Conservation (phyloP, 2,797 vertebrate genomes). For the Orientallactaga sibirica region DNA sequence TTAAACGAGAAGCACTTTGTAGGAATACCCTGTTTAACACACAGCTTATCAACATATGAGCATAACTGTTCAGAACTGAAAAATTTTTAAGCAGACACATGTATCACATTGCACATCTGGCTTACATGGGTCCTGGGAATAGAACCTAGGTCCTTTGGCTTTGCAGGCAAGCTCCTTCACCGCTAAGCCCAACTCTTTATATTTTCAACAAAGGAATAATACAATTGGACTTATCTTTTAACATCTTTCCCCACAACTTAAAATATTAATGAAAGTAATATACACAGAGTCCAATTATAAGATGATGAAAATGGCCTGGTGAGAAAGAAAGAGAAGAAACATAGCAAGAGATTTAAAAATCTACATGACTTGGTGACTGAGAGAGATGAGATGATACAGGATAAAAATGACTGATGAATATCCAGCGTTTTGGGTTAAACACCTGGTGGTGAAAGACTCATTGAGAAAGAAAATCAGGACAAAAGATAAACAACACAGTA, state of each 20-base stretch:
- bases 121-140: no score
- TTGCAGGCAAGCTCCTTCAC: no score
- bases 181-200: not conserved
- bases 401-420: not conserved
- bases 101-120: no score
- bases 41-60: not conserved
- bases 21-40: not conserved
- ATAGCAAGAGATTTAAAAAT: not conserved
- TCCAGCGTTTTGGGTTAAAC: not conserved
- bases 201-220: conserved; percentile 49
- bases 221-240: not conserved
- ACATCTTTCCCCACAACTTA: not conserved
- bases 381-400: not conserved
- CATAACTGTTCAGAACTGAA: conserved; percentile 26
- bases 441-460: conserved; percentile 14
- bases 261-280: not conserved
- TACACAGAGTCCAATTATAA: not conserved
- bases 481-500: not conserved
- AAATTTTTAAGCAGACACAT: not conserved
- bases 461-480: not conserved
- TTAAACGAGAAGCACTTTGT: not conserved
- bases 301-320: not conserved
- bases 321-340: not conserved
- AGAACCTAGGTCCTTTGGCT: no score
- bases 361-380: not conserved